Evolutionary conservation across 2,888 invertebrate genomes (phyloP).

Genomic region (Catocala sponsa): DNA sequence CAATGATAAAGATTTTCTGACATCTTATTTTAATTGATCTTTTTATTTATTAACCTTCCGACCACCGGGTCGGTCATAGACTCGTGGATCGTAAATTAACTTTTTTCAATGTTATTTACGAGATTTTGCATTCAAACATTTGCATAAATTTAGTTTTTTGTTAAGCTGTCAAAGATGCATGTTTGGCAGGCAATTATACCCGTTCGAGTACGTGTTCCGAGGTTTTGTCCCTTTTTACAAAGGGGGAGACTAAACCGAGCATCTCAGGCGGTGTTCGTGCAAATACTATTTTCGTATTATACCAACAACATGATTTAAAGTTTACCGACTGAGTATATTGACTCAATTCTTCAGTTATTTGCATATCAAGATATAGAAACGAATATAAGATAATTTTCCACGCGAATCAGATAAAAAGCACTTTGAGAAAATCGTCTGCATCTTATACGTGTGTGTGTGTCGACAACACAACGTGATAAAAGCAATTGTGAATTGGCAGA

Average conservation of each 20-base stretch:
- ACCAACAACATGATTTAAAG: conserved; percentile 20
- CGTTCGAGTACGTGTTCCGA: conserved; percentile 26
- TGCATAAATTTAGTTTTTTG: conserved; percentile 41
- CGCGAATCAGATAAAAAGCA: not conserved
- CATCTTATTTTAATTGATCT: not conserved
- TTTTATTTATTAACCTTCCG: conserved; percentile 40
- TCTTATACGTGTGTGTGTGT: conserved; percentile 4
- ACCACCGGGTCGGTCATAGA: conserved; percentile 37
- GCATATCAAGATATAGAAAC: conserved; percentile 8
- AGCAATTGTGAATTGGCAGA: conserved; percentile 4
- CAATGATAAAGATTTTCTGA: too few species aligned
- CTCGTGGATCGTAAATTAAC: conserved; percentile 35
- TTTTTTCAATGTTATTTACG: conserved; percentile 27
- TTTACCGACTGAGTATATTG: conserved; percentile 12
- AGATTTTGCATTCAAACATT: conserved; percentile 31
- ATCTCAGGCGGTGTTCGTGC: conserved; percentile 9
- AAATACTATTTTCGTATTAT: conserved; percentile 21
- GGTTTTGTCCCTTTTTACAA: conserved; percentile 29
- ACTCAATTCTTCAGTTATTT: conserved; percentile 19
- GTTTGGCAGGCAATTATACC: conserved; percentile 40
- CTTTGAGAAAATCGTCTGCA: conserved; percentile 3
- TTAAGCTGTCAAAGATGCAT: conserved; percentile 18
- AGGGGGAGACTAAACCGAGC: conserved; percentile 16
- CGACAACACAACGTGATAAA: not conserved
- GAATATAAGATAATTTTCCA: conserved; percentile 7